These are phyloP conservation scores for Unio pictorum DNA, from an alignment of 2,888 invertebrate genomes.

Conservation along the genomic window DNA sequence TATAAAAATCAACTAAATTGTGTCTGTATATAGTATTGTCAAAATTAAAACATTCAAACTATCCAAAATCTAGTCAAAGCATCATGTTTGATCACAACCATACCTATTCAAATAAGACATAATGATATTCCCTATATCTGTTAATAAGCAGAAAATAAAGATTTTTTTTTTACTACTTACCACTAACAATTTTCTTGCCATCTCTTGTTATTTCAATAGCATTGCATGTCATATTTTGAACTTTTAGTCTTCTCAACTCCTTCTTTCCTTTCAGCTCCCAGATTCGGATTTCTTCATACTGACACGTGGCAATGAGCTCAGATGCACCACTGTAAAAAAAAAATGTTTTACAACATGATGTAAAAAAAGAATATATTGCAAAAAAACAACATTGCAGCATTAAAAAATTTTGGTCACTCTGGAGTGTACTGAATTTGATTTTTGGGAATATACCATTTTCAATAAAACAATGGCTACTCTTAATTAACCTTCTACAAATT, in stretches of 20 bases:
- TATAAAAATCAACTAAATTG: too few relatives aligned
- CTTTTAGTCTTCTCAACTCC: conserved; percentile 86
- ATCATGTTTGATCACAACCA: too few relatives aligned
- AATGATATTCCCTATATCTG: too few relatives aligned
- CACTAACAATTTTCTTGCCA: conserved; percentile 83
- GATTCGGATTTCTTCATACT: conserved; percentile 87
- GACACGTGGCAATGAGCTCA: conserved; percentile 89
- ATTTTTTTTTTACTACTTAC: background rate
- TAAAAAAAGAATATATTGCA: too few relatives aligned
- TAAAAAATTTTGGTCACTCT: too few relatives aligned
- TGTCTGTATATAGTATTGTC: too few relatives aligned
- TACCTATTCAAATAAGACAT: too few relatives aligned
- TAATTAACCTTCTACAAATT: background rate
- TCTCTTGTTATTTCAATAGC: conserved; percentile 84
- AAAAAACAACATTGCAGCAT: too few relatives aligned
- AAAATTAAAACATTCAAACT: too few relatives aligned
- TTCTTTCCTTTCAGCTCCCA: conserved; percentile 85
- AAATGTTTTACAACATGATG: background rate
- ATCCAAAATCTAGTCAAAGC: too few relatives aligned
- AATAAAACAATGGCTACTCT: background rate
- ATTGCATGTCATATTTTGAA: conserved; percentile 90
- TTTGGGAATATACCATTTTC: background rate
- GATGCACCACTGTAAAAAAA: conserved; percentile 73
- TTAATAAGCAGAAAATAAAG: background rate
- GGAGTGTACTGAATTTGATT: too few relatives aligned